Base-by-base conservation (phyloP, 1,140 invertebrate species). In the Ylistrum balloti region DNA sequence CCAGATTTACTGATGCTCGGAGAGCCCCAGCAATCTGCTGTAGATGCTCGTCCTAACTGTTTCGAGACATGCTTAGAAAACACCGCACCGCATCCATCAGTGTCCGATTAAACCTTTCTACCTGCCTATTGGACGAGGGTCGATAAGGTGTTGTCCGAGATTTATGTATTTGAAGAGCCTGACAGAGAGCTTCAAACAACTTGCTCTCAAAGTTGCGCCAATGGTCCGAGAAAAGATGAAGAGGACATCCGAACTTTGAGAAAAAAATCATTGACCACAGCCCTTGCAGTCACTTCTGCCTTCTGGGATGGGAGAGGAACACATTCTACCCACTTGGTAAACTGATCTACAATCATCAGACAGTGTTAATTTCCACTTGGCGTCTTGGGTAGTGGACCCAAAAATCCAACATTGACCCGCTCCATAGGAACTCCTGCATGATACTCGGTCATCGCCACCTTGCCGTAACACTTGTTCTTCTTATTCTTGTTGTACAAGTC, bases 301-400 rank as follows among this genome's bases (percentile, higher is more conserved):
- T 7, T 56, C 20, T 56, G 7, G 9, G 32, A 87, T 5, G 11
- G 33, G 0, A 33, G 9, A 35, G 32, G 32, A 38, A 33, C 35
- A 38, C 86, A 87, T 22, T 87, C 86, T 34, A 38, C 35, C 33
- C 86, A 87, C 33, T 87, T 87, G 22, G 45, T 56, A 3, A 56
- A 56, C 45, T 56, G 17, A 20, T 56, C 45, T 17, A 56, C 7
- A 15, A 88, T 88, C 35, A 45, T 88, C 13, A 88, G n/a, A 33
- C 38, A 32, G 15, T 88, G 22, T n/a, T 88, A 22, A 45, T 88
- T 41, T 45, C 87, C 87, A 45, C n/a, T 33, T 33, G 38, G n/a
- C 15, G 87, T 88, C n/a, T 45, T 88, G 13, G 87, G 87, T n/a
- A 88, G 20, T 1, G 87, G 87, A 1, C 87, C 34, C 22, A 88